phyloP scores from a whole-genome alignment of 1,140 invertebrate genomes.

The Colletes gigas region DNA sequence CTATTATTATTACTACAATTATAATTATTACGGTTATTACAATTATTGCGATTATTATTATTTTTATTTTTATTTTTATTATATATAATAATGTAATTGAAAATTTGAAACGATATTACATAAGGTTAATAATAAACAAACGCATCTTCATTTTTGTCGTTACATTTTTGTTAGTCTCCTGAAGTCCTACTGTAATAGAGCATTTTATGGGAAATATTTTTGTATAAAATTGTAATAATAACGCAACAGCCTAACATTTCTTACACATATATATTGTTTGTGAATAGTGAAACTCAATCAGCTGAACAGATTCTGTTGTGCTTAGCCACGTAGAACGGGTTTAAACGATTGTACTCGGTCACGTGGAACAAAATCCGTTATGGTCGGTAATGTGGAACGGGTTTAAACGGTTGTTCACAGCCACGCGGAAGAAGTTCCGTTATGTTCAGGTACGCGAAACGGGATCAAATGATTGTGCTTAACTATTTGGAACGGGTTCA shows the following conservation, averaged over 20 bases:
- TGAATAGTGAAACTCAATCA: no score
- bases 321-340: no score
- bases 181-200: neutral
- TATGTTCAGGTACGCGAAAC: no score
- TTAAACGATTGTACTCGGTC: no score
- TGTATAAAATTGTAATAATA: slow-evolving; percentile 6
- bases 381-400: no score
- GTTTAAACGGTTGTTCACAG: no score
- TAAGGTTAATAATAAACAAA: slow-evolving; percentile 82
- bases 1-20: slow-evolving; percentile 38
- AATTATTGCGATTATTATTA: slow-evolving; percentile 71
- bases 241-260: slow-evolving; percentile 1
- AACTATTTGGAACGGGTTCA: no score
- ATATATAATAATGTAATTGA: slow-evolving; percentile 81
- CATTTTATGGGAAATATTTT: neutral
- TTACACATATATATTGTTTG: slow-evolving; percentile 1
- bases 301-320: no score
- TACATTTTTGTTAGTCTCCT: slow-evolving; percentile 54
- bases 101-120: slow-evolving; percentile 81
- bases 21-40: slow-evolving; percentile 70
- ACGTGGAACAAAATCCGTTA: no score
- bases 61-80: slow-evolving; percentile 74
- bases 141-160: slow-evolving; percentile 77
- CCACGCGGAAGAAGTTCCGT: no score
- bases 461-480: no score